phyloP scores from a whole-genome alignment of 1,140 invertebrate genomes.

The Hylaeus anthracinus region DNA sequence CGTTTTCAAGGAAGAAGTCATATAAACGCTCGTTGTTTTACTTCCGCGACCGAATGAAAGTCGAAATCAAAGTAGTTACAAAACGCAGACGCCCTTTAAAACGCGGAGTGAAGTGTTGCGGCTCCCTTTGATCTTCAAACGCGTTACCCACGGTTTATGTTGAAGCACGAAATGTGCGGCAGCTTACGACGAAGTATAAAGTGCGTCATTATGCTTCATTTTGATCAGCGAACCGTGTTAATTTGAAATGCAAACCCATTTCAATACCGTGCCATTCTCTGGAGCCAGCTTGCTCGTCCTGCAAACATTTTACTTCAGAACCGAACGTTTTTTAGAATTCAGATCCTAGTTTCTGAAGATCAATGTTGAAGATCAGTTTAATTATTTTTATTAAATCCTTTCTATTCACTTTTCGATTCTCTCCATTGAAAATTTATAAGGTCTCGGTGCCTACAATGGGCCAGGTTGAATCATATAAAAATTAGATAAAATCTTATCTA shows the following conservation, averaged over 20 bases:
- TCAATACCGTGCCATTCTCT: slow-evolving; percentile 4
- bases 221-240: slow-evolving; percentile 38
- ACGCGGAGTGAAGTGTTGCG: not conserved
- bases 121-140: slow-evolving; percentile 36
- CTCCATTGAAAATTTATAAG: too few relatives aligned
- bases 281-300: not conserved
- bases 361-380: too few relatives aligned
- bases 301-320: not conserved
- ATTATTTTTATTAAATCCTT: too few relatives aligned
- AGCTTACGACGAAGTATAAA: slow-evolving; percentile 30
- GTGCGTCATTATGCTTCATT: slow-evolving; percentile 41
- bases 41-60: slow-evolving; percentile 24
- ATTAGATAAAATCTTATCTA: too few relatives aligned
- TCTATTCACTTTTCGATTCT: too few relatives aligned
- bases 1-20: not conserved
- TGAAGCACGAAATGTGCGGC: slow-evolving; percentile 24
- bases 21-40: not conserved
- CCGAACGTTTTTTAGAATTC: not conserved
- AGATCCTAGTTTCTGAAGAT: too few relatives aligned
- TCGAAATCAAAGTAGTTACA: slow-evolving; percentile 4
- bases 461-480: too few relatives aligned
- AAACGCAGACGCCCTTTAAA: slow-evolving; percentile 18
- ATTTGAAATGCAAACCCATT: slow-evolving; percentile 45
- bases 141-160: slow-evolving; percentile 26
- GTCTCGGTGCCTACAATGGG: too few relatives aligned